Evolutionary conservation across 2,888 invertebrate species (phyloP).

Genomic region (Stegana nigrithorax): DNA sequence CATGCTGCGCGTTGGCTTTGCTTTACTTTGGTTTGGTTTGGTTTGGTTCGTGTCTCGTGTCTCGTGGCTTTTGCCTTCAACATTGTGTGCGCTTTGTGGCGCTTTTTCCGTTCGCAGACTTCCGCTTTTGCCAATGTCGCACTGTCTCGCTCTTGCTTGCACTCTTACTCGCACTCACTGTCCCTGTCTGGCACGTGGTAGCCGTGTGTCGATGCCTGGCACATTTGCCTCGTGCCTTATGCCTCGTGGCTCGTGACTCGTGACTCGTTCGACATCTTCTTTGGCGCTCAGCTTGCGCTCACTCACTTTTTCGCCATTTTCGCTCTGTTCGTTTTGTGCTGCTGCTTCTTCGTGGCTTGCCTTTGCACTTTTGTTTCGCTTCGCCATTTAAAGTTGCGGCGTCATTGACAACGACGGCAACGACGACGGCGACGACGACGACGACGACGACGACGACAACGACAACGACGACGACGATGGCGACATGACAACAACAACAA

Average conservation of each 20-base stretch:
- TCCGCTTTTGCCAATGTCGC: constrained; percentile 6
- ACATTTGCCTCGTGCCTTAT: constrained; percentile 26
- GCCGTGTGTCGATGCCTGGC: constrained; percentile 22
- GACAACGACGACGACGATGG: constrained; percentile 34
- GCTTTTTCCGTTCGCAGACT: background rate
- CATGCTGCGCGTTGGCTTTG: too few species aligned
- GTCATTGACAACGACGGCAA: constrained; percentile 7
- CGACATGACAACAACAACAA: too few species aligned
- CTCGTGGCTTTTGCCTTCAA: background rate
- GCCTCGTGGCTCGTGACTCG: background rate
- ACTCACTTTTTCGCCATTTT: constrained; percentile 35
- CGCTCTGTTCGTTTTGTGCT: constrained; percentile 54
- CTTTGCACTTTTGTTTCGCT: constrained; percentile 54
- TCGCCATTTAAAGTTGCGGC: constrained; percentile 37
- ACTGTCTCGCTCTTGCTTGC: background rate
- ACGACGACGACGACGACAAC: constrained; percentile 23
- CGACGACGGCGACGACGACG: constrained; percentile 26
- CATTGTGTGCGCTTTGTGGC: background rate
- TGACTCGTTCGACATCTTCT: background rate
- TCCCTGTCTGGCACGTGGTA: constrained; percentile 34
- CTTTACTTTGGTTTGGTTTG: too few species aligned
- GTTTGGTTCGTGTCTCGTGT: too few species aligned
- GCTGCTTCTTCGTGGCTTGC: constrained; percentile 45
- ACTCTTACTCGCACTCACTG: constrained; percentile 34
- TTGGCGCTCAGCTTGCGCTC: background rate